A percentile compares a stretch with the other conserved stretches of the same genome.
Evolutionary conservation across 1,140 invertebrate species (phyloP).

Genomic region (Eumeta japonica): DNA sequence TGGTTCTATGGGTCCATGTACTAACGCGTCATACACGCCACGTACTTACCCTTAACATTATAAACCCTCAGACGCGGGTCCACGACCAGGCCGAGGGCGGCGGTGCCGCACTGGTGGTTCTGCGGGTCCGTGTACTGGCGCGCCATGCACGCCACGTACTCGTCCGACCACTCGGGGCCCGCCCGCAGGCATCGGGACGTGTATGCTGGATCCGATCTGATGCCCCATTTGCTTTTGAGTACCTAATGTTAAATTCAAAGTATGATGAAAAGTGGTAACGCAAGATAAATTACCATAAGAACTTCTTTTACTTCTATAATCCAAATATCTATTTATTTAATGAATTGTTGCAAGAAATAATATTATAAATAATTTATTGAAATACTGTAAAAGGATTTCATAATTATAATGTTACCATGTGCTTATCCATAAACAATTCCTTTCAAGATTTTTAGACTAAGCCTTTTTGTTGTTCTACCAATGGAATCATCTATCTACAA

Average conservation of each 20-base stretch:
- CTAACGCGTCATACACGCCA: neutral
- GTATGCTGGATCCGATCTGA: conserved; percentile 64
- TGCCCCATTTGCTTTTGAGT: conserved; percentile 64
- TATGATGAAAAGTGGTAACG: too few relatives aligned
- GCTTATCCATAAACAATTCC: too few relatives aligned
- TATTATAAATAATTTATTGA: too few relatives aligned
- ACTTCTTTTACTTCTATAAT: neutral
- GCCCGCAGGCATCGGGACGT: conserved; percentile 63
- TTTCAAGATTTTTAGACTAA: too few relatives aligned
- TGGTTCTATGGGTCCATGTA: conserved; percentile 42
- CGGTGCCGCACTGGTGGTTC: conserved; percentile 62
- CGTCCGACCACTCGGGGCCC: conserved; percentile 57
- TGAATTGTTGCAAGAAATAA: too few relatives aligned
- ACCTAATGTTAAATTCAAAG: too few relatives aligned
- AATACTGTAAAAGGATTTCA: too few relatives aligned
- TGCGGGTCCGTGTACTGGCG: conserved; percentile 39
- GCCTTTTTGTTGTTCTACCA: too few relatives aligned
- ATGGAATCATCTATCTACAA: too few relatives aligned
- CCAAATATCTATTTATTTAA: too few relatives aligned
- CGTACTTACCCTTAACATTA: conserved; percentile 36
- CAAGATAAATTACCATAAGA: neutral
- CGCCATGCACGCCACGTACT: conserved; percentile 60
- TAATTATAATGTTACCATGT: too few relatives aligned
- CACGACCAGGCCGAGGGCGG: conserved; percentile 63
- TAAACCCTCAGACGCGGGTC: conserved; percentile 52